Conservation (phyloP, 2,113 vertebrate genomes). For the Barnardius zonarius region DNA sequence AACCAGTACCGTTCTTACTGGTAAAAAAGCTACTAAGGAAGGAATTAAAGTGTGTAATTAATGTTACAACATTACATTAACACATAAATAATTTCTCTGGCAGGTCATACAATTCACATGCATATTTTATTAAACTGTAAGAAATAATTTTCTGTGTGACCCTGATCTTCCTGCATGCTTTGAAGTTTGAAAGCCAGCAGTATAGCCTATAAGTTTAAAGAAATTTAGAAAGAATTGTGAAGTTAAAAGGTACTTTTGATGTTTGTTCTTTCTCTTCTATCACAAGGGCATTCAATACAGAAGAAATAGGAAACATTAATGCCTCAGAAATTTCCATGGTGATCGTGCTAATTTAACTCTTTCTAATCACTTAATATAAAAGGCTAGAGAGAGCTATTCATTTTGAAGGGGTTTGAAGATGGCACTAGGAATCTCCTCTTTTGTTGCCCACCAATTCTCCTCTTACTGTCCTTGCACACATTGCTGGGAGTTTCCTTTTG, state of each 20-base stretch:
- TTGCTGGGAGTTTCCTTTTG: not conserved
- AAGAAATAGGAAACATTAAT: constrained; percentile 73
- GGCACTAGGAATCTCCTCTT: not conserved
- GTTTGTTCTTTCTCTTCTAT: constrained; percentile 79
- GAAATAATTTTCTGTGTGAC: constrained; percentile 78
- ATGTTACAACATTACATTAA: constrained; percentile 74
- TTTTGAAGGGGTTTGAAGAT: not conserved
- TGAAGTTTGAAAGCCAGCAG: constrained; percentile 79
- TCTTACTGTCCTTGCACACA: not conserved
- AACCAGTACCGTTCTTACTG: not conserved
- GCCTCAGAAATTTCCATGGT: constrained; percentile 69
- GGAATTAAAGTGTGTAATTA: constrained; percentile 71
- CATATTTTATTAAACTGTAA: constrained; percentile 81
- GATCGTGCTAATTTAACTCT: constrained; percentile 75
- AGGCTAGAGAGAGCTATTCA: not conserved
- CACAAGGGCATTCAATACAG: constrained; percentile 77
- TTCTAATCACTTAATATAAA: constrained; percentile 43
- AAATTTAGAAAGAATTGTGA: constrained; percentile 81
- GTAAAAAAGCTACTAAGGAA: constrained; percentile 14
- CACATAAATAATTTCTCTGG: constrained; percentile 78
- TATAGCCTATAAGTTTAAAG: constrained; percentile 83
- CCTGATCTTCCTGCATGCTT: constrained; percentile 76
- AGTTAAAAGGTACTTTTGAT: constrained; percentile 86
- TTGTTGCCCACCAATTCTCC: not conserved
- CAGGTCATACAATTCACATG: constrained; percentile 76